Percentiles rank a stretch among this genome's conserved stretches.
These are phyloP conservation scores for Thalassarche chlororhynchos DNA, from an alignment of 2,113 vertebrate species.

Conservation along the genomic window DNA sequence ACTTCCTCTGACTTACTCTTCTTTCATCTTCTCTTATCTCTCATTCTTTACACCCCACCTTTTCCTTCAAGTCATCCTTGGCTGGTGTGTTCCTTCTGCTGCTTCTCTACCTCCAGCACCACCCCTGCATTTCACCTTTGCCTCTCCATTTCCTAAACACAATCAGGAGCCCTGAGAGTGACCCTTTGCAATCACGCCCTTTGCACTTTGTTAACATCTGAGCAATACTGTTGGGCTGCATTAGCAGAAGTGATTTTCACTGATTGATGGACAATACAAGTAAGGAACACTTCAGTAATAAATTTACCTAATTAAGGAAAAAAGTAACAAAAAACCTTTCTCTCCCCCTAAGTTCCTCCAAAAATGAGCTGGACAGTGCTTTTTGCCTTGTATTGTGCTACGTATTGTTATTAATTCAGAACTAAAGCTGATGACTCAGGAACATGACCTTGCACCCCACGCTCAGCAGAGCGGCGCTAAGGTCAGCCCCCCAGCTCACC, in stretches of 20 bases:
- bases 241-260: background rate
- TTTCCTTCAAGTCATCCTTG: background rate
- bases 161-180: background rate
- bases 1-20: background rate
- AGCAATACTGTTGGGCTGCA: background rate
- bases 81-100: background rate
- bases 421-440: background rate
- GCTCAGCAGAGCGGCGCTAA: background rate
- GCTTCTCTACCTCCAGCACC: background rate
- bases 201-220: background rate
- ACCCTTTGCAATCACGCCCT: background rate
- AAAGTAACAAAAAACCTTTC: background rate
- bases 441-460: background rate
- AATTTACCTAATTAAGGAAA: background rate
- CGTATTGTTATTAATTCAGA: background rate
- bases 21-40: background rate
- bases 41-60: background rate
- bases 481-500: accelerated
- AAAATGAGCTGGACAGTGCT: background rate
- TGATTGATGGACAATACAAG: background rate
- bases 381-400: background rate
- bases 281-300: background rate
- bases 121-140: background rate
- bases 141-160: background rate
- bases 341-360: background rate